These are phyloP conservation scores for Cnemophilus loriae DNA, from an alignment of 2,113 vertebrate genomes.

Conservation along the genomic window DNA sequence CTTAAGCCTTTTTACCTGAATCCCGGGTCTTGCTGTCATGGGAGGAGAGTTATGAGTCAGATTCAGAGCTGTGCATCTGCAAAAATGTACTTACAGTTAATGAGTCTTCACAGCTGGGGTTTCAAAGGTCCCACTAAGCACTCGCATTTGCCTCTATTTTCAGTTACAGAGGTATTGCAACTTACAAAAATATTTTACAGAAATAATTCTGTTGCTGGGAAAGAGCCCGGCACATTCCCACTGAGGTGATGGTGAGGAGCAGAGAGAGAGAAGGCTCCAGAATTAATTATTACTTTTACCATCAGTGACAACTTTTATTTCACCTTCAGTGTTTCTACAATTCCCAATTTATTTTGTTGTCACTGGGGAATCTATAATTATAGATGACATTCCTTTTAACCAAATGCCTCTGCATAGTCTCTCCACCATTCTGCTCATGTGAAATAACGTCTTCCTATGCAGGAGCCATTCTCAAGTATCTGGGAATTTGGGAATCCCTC, in stretches of 20 bases:
- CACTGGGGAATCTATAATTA: background rate
- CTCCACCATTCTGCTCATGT: background rate
- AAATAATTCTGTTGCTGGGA: conserved; percentile 42
- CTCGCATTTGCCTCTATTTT: conserved; percentile 15
- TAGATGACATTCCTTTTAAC: background rate
- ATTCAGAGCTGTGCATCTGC: conserved; percentile 28
- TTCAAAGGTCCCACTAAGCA: conserved; percentile 24
- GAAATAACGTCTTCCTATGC: background rate
- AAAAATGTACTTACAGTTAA: conserved; percentile 46
- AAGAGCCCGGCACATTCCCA: conserved; percentile 6
- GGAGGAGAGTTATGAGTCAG: conserved; percentile 32
- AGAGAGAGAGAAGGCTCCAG: background rate
- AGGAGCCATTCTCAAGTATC: background rate
- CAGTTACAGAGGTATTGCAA: conserved; percentile 20
- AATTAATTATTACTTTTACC: conserved; percentile 15
- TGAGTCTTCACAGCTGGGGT: conserved; percentile 47
- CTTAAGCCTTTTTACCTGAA: conserved; percentile 36
- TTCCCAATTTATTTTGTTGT: background rate
- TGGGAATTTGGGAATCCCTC: background rate
- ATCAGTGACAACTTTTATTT: conserved; percentile 1
- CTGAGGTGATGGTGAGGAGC: background rate
- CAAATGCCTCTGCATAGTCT: background rate
- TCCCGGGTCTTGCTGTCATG: background rate
- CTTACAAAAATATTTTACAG: conserved; percentile 8
- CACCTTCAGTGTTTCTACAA: background rate